Evolutionary conservation across 2,797 vertebrate species (phyloP).

Genomic region (Smutsia temminckii): DNA sequence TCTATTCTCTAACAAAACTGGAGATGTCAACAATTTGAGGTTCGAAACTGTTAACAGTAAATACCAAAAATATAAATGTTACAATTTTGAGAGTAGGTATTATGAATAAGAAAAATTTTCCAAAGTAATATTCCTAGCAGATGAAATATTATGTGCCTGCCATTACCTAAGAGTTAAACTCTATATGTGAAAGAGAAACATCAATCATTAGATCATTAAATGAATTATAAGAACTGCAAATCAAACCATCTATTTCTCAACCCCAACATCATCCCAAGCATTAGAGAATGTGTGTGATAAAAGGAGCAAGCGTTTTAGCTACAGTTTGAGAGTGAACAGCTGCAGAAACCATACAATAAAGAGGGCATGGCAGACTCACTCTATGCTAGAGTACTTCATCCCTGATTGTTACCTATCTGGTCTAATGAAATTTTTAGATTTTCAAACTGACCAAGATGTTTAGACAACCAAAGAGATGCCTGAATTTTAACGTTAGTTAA

Average conservation of each 20-base stretch:
- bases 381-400: background rate
- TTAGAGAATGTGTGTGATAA: background rate
- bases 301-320: background rate
- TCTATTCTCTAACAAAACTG: background rate
- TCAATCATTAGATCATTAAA: background rate
- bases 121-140: background rate
- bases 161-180: background rate
- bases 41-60: background rate
- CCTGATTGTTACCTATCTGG: background rate
- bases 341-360: background rate
- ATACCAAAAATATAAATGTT: background rate
- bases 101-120: background rate
- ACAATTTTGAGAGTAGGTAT: background rate
- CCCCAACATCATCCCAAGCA: background rate
- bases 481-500: background rate
- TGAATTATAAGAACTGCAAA: background rate
- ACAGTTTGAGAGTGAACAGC: background rate
- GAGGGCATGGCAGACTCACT: background rate
- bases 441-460: background rate
- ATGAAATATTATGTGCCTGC: background rate
- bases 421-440: background rate
- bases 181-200: background rate
- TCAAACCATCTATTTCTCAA: background rate
- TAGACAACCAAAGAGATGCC: background rate
- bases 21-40: conserved; percentile 16